Conservation (phyloP, 2,888 invertebrate species). For the Druceiella hillmani region DNA sequence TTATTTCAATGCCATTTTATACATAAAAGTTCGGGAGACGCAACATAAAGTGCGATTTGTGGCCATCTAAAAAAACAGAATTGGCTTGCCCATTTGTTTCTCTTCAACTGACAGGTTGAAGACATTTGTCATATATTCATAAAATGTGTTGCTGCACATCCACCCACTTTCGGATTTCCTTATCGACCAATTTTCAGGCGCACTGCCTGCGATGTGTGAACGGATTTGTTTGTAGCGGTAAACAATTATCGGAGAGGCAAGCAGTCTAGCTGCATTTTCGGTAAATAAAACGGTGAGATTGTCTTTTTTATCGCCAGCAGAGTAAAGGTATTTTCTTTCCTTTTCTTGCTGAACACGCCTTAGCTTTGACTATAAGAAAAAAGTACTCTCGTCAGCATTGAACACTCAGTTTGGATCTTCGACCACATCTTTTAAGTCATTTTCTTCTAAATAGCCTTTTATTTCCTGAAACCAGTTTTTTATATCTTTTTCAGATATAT, state of each 20-base stretch:
- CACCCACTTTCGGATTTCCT: slow-evolving; percentile 9
- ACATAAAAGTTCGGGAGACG: too few species aligned
- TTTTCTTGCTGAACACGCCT: too few species aligned
- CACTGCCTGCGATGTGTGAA: slow-evolving; percentile 4
- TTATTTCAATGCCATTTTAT: too few species aligned
- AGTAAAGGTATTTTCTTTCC: too few species aligned
- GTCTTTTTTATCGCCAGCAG: not conserved
- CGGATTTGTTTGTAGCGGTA: slow-evolving; percentile 8
- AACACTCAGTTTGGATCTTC: too few species aligned
- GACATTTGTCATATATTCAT: slow-evolving; percentile 7
- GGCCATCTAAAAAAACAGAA: slow-evolving; percentile 10
- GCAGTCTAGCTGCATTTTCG: not conserved
- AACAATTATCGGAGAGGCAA: slow-evolving; percentile 9
- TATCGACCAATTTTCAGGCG: slow-evolving; percentile 8
- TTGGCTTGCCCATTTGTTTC: slow-evolving; percentile 7
- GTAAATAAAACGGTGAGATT: not conserved
- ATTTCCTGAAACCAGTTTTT: too few species aligned
- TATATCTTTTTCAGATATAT: too few species aligned
- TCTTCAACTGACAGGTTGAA: slow-evolving; percentile 7
- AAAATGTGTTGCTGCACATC: slow-evolving; percentile 10
- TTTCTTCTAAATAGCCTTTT: too few species aligned
- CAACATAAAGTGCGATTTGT: too few species aligned
- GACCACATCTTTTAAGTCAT: too few species aligned
- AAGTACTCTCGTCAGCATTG: too few species aligned
- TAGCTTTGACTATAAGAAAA: too few species aligned